Conservation (phyloP, 1,140 invertebrate genomes). For the Ceratina calcarata region DNA sequence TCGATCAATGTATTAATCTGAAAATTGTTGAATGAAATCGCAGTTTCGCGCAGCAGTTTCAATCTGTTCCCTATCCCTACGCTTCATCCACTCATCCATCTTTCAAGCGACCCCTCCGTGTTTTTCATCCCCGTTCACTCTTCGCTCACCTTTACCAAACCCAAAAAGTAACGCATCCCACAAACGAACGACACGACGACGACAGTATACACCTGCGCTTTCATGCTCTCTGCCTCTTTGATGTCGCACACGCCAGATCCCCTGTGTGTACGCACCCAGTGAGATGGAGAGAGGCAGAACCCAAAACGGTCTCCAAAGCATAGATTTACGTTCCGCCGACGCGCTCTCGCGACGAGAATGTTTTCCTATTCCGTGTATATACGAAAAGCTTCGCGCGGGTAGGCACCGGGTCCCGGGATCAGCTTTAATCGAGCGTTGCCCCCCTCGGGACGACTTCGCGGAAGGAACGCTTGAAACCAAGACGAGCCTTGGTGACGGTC, state of each 20-base stretch:
- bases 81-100: background rate
- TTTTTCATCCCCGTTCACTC: background rate
- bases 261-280: conserved; percentile 5
- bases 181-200: conserved; percentile 33
- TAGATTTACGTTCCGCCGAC: conserved; percentile 43
- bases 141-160: background rate
- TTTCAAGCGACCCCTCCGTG: background rate
- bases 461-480: conserved; percentile 10
- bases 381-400: background rate
- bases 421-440: conserved; percentile 8
- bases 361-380: conserved; percentile 49
- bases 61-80: too few relatives aligned
- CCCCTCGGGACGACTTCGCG: conserved; percentile 4
- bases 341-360: conserved; percentile 36
- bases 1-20: background rate
- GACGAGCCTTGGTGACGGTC: conserved; percentile 9
- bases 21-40: background rate
- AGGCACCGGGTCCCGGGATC: background rate
- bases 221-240: conserved; percentile 46
- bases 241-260: conserved; percentile 38
- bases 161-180: conserved; percentile 41
- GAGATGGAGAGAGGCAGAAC: background rate
- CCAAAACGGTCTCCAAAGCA: conserved; percentile 55
- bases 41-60: too few relatives aligned
- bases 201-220: conserved; percentile 51